Evolutionary conservation across 2,113 vertebrate species (phyloP).

Genomic region (Thamnaconus septentrionalis): DNA sequence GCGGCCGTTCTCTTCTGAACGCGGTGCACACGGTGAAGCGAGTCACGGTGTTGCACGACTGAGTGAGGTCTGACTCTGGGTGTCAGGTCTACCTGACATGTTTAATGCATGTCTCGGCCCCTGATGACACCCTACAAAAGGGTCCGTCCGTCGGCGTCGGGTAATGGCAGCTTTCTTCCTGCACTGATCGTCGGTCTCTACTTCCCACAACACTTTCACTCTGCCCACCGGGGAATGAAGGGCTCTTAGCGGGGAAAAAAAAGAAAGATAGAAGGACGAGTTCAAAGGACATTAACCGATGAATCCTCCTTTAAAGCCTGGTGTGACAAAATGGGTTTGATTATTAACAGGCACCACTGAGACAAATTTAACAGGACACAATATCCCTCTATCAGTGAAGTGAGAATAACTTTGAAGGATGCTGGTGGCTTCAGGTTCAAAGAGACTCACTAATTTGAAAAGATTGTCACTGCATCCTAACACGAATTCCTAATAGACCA

Average conservation of each 20-base stretch:
- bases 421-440: too few relatives aligned
- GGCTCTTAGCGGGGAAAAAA: slow-evolving; percentile 70
- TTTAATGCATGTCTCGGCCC: slow-evolving; percentile 84
- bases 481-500: too few relatives aligned
- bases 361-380: background rate
- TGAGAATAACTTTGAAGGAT: too few relatives aligned
- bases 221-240: slow-evolving; percentile 76
- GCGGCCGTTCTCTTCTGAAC: too few relatives aligned
- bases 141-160: slow-evolving; percentile 87
- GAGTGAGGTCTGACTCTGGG: slow-evolving; percentile 22
- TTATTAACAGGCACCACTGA: slow-evolving; percentile 19
- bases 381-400: too few relatives aligned
- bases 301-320: slow-evolving; percentile 6
- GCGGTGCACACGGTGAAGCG: too few relatives aligned
- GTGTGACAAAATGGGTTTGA: background rate
- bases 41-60: too few relatives aligned
- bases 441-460: too few relatives aligned
- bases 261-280: slow-evolving; percentile 43
- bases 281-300: slow-evolving; percentile 63
- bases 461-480: too few relatives aligned
- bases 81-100: slow-evolving; percentile 81
- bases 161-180: slow-evolving; percentile 76
- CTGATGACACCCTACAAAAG: slow-evolving; percentile 87
- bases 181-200: slow-evolving; percentile 76
- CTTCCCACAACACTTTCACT: slow-evolving; percentile 83